Conservation (phyloP, 2,113 vertebrate genomes). For the Eleginops maclovinus region DNA sequence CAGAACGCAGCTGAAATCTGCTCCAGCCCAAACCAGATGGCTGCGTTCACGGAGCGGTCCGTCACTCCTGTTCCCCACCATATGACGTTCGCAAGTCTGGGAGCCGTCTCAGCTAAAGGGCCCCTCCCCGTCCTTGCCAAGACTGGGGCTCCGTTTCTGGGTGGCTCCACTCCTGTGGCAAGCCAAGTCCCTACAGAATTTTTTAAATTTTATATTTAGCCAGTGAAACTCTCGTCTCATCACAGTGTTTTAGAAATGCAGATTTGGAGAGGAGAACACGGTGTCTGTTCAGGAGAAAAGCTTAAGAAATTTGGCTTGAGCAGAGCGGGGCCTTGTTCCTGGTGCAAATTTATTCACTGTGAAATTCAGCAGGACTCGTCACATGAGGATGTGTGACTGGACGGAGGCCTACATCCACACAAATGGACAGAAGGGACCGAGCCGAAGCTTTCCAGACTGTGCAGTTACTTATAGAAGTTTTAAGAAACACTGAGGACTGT, state of each 20-base stretch:
- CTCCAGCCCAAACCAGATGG: conserved; percentile 86
- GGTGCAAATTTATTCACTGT: conserved; percentile 81
- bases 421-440: conserved; percentile 68
- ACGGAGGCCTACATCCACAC: conserved; percentile 64
- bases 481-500: conserved; percentile 8
- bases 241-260: conserved; percentile 26
- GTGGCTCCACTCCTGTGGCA: conserved; percentile 71
- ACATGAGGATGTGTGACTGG: conserved; percentile 76
- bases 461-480: conserved; percentile 47
- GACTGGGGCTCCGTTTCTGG: conserved; percentile 79
- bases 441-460: conserved; percentile 59
- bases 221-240: conserved; percentile 41
- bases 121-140: conserved; percentile 68
- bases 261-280: conserved; percentile 46
- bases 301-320: conserved; percentile 59
- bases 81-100: conserved; percentile 84
- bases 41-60: conserved; percentile 79
- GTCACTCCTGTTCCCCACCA: conserved; percentile 84
- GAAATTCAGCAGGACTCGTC: conserved; percentile 73
- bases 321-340: conserved; percentile 62
- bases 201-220: conserved; percentile 72
- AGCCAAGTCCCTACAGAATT: conserved; percentile 75
- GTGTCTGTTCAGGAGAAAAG: conserved; percentile 50
- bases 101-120: conserved; percentile 69
- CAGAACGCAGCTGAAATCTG: conserved; percentile 84